phyloP scores from a whole-genome alignment of 2,888 invertebrate species.

The Eurois occulta region DNA sequence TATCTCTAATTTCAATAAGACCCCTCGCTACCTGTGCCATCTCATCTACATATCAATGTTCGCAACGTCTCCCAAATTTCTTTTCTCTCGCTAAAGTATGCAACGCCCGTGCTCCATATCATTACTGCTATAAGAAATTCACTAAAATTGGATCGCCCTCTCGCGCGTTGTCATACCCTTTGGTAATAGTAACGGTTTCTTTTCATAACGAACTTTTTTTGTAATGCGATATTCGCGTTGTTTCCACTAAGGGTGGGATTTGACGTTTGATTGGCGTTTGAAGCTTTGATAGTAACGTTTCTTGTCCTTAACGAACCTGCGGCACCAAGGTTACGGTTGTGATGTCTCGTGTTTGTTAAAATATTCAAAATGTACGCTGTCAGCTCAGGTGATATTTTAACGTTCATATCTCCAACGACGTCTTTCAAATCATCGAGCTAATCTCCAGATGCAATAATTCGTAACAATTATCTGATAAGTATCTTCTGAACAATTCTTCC shows the following conservation, averaged over 20 bases:
- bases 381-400: conserved; percentile 57
- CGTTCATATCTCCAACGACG: conserved; percentile 41
- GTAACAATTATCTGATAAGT: conserved; percentile 90
- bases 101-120: conserved; percentile 89
- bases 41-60: conserved; percentile 90
- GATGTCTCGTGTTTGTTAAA: conserved; percentile 55
- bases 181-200: conserved; percentile 89
- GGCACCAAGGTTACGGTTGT: conserved; percentile 36
- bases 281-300: conserved; percentile 84
- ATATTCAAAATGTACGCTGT: conserved; percentile 54
- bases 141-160: conserved; percentile 89
- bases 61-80: conserved; percentile 86
- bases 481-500: conserved; percentile 89
- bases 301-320: conserved; percentile 72
- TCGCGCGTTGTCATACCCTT: conserved; percentile 87
- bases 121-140: conserved; percentile 86
- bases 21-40: conserved; percentile 87
- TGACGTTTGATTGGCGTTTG: conserved; percentile 80
- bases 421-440: conserved; percentile 63
- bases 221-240: conserved; percentile 88
- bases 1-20: conserved; percentile 90
- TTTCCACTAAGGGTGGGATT: conserved; percentile 88
- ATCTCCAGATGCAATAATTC: conserved; percentile 84
- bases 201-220: conserved; percentile 89
- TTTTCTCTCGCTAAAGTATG: conserved; percentile 88